Base-by-base conservation (phyloP, 2,113 vertebrate species). In the Sinocyclocheilus maitianheensis region DNA sequence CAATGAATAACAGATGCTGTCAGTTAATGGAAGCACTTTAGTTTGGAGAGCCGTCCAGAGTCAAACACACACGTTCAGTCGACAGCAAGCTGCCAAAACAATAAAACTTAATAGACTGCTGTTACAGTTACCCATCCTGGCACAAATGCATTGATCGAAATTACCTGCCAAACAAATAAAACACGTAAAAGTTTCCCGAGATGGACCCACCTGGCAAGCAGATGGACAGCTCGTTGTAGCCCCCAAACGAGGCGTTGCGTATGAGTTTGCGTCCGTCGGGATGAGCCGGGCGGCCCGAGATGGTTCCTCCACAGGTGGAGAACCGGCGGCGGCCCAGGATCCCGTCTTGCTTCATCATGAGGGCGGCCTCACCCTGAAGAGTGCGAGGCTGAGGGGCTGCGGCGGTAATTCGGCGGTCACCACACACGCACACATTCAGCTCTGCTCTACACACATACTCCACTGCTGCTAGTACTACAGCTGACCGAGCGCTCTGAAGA, bases 241-340 rank as follows among this genome's bases (percentile, higher is more conserved):
- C 97, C 86, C 98, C 98, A 85, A 99, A 99, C 0, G 98, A 99
- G 93, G 97, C 98, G 89, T 99, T 99, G 94, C 97, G 96, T 94
- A 97, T 93, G 92, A 99, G 98, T 93, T 97, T 99, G 92, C 97
- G 96, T 94, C 96, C 96, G 86, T 97, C 97, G 43, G 95, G 94
- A 92, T 96, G 96, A 34, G 95, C 91, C 85, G 96, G 95, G 91
- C 96, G 95, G 87, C 95, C 92, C 30, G 96, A 93, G 16, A 96
- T 94, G 74, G 96, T 94, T 89, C 95, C 96, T 87, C 96, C 94
- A 91, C 96, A 98, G 77, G 96, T 96, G 89, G 97, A 98, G 95
- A 98, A 99, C 88, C 97, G 97, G 88, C 97, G 97, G 83, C 96
- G 96, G 72, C 96, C 94, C 86, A 95, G 94, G 86, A 96, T 93